Conservation (phyloP, 2,797 vertebrate species). For the Fringilla coelebs region DNA sequence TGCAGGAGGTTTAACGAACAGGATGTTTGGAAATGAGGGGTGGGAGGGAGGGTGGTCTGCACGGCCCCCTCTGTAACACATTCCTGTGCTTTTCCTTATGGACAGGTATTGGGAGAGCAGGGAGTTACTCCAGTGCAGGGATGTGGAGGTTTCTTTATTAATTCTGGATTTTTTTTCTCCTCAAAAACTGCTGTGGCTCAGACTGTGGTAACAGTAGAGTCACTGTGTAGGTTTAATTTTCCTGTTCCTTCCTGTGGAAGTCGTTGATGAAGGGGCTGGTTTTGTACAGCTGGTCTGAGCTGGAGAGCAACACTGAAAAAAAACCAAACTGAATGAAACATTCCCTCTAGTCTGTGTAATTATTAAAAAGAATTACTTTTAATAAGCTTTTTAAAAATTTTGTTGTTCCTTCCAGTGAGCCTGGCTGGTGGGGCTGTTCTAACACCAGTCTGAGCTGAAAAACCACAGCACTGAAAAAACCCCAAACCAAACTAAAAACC, state of each 20-base stretch:
- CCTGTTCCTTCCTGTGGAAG: background rate
- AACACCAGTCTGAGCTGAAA: background rate
- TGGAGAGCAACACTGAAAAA: background rate
- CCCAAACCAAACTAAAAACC: background rate
- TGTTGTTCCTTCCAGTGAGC: background rate
- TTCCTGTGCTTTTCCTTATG: accelerated
- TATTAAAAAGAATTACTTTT: background rate
- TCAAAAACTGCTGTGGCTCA: background rate
- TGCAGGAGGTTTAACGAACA: background rate
- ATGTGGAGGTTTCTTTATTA: background rate
- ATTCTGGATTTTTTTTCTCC: accelerated
- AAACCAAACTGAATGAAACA: accelerated
- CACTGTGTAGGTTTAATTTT: background rate
- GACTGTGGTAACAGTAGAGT: accelerated
- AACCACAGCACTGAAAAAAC: background rate
- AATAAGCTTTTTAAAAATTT: background rate
- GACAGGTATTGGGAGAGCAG: background rate
- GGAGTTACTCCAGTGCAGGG: background rate
- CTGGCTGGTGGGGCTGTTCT: background rate
- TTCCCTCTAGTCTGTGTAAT: too few relatives aligned
- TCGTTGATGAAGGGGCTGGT: background rate
- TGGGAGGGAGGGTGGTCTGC: accelerated
- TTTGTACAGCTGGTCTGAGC: background rate
- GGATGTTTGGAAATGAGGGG: background rate
- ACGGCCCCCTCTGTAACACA: too few relatives aligned